phyloP scores from a whole-genome alignment of 2,888 invertebrate genomes.

The Philereme vetulata region DNA sequence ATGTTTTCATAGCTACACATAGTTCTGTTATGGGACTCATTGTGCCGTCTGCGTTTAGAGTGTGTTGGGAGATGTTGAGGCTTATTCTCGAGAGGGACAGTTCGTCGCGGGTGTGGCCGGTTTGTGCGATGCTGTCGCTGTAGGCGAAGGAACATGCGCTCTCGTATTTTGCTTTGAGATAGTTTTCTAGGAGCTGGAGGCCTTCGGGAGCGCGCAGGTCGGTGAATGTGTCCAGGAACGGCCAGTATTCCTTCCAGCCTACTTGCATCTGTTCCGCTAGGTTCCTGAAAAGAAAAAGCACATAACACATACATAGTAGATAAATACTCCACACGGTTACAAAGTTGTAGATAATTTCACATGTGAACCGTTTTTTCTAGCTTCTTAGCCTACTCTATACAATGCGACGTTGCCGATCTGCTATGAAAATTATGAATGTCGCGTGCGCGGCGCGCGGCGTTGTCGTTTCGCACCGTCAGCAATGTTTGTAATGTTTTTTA shows the following conservation, averaged over 20 bases:
- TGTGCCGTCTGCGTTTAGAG: constrained; percentile 45
- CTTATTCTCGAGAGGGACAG: constrained; percentile 65
- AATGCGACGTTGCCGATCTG: no score
- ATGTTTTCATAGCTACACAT: constrained; percentile 83
- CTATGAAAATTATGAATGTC: no score
- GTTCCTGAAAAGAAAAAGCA: constrained; percentile 65
- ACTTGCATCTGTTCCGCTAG: constrained; percentile 89
- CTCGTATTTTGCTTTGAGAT: constrained; percentile 85
- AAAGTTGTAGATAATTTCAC: no score
- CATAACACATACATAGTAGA: no score
- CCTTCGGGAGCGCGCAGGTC: constrained; percentile 91
- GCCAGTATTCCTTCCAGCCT: constrained; percentile 97
- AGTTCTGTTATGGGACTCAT: constrained; percentile 85
- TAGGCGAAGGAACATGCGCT: constrained; percentile 67
- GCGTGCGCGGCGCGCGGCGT: no score
- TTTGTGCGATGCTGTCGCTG: constrained; percentile 64
- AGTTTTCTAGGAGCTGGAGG: constrained; percentile 88
- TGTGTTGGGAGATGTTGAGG: constrained; percentile 51
- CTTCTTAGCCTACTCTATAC: no score
- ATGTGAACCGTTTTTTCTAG: no score
- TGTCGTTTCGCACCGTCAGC: no score
- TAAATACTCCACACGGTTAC: no score
- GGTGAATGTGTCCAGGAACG: constrained; percentile 91
- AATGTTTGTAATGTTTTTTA: no score
- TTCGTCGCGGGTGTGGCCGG: constrained; percentile 56